Base-by-base conservation (phyloP, 2,797 vertebrate species). In the Pipistrellus nathusii region DNA sequence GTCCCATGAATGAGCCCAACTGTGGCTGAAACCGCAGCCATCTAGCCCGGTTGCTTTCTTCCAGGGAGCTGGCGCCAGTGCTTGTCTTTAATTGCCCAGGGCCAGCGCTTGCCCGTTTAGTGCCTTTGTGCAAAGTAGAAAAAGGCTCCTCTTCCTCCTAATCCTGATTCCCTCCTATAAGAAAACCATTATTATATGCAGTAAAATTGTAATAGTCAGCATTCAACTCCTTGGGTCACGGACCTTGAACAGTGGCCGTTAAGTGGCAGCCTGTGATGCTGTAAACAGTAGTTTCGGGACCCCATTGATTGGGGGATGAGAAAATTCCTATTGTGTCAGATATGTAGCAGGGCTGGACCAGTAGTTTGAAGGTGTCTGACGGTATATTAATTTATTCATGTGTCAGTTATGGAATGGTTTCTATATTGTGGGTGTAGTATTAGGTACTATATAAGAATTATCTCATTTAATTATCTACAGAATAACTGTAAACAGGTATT, bases 61-160 rank as follows among this genome's bases (percentile, higher is more conserved):
- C 78, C 87, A 76, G 90, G 30, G 30, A 93, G 90, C 94, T 95
- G 94, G 91, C 76, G 38, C 89, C 86, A 51, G 41, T 0, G 75
- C 83, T 59, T 88, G 57, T 94, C 84, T 91, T 30, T 7, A 64
- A 64, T 44, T 68, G 90, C 82, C 93, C 46, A 7, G 90, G 84
- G 64, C 81, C 77, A 51, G 64, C 2, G 1, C 66, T 85, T 76
- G 87, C 51, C 84, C 9, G 0, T 25, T 46, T 4, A 41, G 71
- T 76, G 87, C 51, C 86, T 97, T 91, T 90, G 85, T 88, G 81
- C 46, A 83, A 71, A 94, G 69, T 17, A 80, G 85, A 69, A 30
- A 82, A 85, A 32, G 76, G 66, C 48, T 46, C n/a, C 41, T 59
- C 55, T 62, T 35, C 32, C 64, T 87, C 59, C 10, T 1, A 38